Base-by-base conservation (phyloP, 2,113 vertebrate genomes). In the Podilymbus podiceps region DNA sequence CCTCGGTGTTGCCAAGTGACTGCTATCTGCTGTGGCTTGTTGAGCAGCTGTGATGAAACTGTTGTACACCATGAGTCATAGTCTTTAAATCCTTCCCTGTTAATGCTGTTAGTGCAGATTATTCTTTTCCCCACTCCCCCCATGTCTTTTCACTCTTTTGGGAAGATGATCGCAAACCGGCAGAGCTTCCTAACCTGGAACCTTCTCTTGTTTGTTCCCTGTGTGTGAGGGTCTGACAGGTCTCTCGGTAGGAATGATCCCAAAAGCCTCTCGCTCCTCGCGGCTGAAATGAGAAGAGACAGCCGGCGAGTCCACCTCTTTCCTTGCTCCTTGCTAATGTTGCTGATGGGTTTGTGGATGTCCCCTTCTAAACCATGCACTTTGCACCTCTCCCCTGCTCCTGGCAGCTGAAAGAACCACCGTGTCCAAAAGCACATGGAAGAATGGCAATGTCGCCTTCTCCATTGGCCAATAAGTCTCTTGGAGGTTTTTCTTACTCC, bases 1-100 rank as follows among this genome's bases (percentile, higher is more conserved):
- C 20, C 25, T 72, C 1, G 0, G 38, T 75, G 33, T 76, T 1
- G 2, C 42, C 1, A 3, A 40, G 28, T 4, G 9, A 31, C 52
- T 79, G 53, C 7, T 68, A 31, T 53, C 35, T 58, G 3, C 22
- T 58, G 53, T 49, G 53, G 30, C 62, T 92, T 1, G 0, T n/a
- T 11, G 13, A 46, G 44, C 58, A 82, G 53, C 27, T 75, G 1
- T 28, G 24, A 38, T 42, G 46, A 62, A 88, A 73, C 49, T 63
- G 18, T 59, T 93, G n/a, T 38, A 24, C 35, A 27, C 8, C 28
- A 21, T 1, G 2, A 62, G 33, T 38, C 35, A 23, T 0, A 4
- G n/a, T 89, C 59, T 85, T 88, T 35, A 87, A 91, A 78, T 52
- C 44, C 18, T 81, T 80, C 53, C 31, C 40, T 68, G 38, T 52